phyloP scores from a whole-genome alignment of 2,113 vertebrate species.

The Ictalurus punctatus region DNA sequence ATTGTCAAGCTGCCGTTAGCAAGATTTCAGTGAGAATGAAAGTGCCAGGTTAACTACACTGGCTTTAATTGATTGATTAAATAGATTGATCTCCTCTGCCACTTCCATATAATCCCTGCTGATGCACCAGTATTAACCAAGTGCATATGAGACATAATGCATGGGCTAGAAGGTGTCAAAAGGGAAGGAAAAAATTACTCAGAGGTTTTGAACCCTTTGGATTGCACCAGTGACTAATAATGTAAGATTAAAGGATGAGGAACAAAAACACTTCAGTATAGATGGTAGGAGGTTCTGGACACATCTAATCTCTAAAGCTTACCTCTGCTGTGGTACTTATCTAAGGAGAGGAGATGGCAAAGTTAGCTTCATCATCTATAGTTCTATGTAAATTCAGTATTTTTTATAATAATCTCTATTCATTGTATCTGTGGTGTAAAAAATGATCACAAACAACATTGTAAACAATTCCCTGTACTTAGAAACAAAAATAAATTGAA shows the following conservation, averaged over 20 bases:
- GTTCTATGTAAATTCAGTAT: no score
- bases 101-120: conserved; percentile 49
- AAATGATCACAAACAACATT: not conserved
- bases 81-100: conserved; percentile 44
- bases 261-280: not conserved
- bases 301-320: not conserved
- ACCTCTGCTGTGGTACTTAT: not conserved
- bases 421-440: not conserved
- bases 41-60: conserved; percentile 8
- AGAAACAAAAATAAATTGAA: no score
- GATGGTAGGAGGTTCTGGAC: not conserved
- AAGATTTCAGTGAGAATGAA: not conserved
- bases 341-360: not conserved
- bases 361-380: not conserved
- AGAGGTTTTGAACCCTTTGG: conserved; percentile 10
- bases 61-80: conserved; percentile 51
- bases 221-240: conserved; percentile 8
- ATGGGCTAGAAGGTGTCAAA: conserved; percentile 30
- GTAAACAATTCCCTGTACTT: not conserved
- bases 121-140: conserved; percentile 43
- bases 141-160: conserved; percentile 26
- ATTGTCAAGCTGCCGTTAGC: not conserved
- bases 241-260: not conserved
- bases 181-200: conserved; percentile 31
- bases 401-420: not conserved